A percentile compares a stretch with the other conserved stretches of the same genome.
Conservation (phyloP, 2,888 invertebrate species). For the Diarsia dahlii region DNA sequence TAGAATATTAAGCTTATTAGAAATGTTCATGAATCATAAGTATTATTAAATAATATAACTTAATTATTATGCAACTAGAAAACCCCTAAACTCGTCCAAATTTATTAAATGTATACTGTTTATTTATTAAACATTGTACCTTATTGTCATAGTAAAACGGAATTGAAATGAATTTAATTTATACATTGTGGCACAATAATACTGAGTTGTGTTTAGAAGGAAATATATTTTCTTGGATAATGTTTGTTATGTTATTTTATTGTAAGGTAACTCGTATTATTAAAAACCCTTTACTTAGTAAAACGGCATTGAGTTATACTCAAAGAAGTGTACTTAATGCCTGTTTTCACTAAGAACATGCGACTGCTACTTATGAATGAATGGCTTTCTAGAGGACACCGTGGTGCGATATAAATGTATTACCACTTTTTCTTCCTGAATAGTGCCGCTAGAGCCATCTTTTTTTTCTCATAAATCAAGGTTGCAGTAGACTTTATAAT, state of each 20-base stretch:
- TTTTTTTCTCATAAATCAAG: too few species aligned
- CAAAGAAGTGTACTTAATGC: too few species aligned
- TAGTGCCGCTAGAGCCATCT: not conserved
- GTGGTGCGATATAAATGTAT: too few species aligned
- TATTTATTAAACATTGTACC: constrained; percentile 35
- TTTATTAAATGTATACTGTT: constrained; percentile 39
- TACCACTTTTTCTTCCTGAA: too few species aligned
- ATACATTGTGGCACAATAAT: constrained; percentile 59
- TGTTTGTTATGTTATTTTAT: constrained; percentile 53
- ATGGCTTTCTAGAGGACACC: too few species aligned
- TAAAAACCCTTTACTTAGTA: not conserved
- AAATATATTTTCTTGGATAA: constrained; percentile 73
- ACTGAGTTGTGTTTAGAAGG: constrained; percentile 61
- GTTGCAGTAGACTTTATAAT: too few species aligned
- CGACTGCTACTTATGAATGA: too few species aligned
- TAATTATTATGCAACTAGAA: constrained; percentile 32
- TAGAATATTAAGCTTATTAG: constrained; percentile 34
- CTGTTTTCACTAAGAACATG: too few species aligned
- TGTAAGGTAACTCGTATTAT: not conserved
- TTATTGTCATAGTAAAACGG: constrained; percentile 57
- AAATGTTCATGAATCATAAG: constrained; percentile 38
- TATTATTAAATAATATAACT: constrained; percentile 47
- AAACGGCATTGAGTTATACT: not conserved
- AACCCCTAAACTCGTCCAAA: constrained; percentile 64
- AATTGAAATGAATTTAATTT: constrained; percentile 71